Percentiles rank a stretch among this genome's conserved stretches.
Conservation (phyloP, 1,140 invertebrate genomes). For the Pteromalus puparum region DNA sequence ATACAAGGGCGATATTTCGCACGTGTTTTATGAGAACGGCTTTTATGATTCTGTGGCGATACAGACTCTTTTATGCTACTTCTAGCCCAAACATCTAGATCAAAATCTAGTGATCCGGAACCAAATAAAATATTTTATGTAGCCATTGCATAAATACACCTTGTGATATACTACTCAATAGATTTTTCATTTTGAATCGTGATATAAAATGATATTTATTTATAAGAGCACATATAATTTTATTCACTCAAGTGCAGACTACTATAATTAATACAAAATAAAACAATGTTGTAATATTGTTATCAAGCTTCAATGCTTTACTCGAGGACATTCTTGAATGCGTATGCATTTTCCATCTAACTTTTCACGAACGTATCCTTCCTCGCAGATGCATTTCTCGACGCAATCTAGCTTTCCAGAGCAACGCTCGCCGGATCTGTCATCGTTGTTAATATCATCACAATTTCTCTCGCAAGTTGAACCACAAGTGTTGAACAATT, state of each 20-base stretch:
- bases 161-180: too few relatives aligned
- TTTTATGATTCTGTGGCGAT: too few relatives aligned
- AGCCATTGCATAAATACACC: too few relatives aligned
- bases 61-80: too few relatives aligned
- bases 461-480: constrained; percentile 17
- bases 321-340: constrained; percentile 17
- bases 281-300: background rate
- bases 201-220: background rate
- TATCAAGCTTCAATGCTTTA: constrained; percentile 4
- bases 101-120: too few relatives aligned
- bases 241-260: too few relatives aligned
- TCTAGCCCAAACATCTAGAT: too few relatives aligned
- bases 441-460: constrained; percentile 17
- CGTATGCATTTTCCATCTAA: constrained; percentile 22
- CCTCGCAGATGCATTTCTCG: constrained; percentile 2
- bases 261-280: background rate
- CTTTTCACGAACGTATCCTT: constrained; percentile 11
- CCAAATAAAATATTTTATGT: too few relatives aligned
- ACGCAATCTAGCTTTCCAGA: background rate
- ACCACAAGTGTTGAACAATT: background rate
- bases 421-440: background rate
- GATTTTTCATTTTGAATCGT: too few relatives aligned
- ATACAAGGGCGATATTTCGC: too few relatives aligned
- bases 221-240: background rate
- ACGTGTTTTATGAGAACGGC: too few relatives aligned